Conservation (phyloP, 2,888 invertebrate species). For the Koerneria pararmatus region DNA sequence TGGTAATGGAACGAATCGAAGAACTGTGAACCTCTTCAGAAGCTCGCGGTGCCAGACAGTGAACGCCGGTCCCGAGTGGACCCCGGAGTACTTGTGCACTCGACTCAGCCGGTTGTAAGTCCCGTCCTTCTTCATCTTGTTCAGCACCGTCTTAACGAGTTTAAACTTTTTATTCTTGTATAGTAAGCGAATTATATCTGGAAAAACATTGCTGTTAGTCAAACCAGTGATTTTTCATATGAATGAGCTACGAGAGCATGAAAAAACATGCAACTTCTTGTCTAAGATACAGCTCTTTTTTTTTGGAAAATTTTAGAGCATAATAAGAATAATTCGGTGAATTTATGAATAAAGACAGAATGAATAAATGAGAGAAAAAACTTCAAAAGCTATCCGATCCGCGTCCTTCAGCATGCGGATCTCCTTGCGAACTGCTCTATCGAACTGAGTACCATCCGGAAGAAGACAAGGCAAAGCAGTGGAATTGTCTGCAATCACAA, state of each 20-base stretch:
- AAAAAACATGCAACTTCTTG: too few relatives aligned
- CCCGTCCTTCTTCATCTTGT: conserved; percentile 8
- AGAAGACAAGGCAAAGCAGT: conserved; percentile 22
- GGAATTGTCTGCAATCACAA: conserved; percentile 9
- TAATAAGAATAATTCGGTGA: too few relatives aligned
- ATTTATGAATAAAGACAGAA: too few relatives aligned
- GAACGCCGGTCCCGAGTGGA: conserved; percentile 3
- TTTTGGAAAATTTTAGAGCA: not conserved
- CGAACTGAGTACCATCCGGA: not conserved
- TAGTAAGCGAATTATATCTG: too few relatives aligned
- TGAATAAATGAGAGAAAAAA: too few relatives aligned
- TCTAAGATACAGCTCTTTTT: too few relatives aligned
- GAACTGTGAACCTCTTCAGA: conserved; percentile 1
- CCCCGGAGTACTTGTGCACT: conserved; percentile 3
- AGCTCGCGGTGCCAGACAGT: not conserved
- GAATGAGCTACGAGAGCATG: too few relatives aligned
- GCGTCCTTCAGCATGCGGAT: conserved; percentile 5
- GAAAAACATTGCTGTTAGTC: too few relatives aligned
- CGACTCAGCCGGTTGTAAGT: conserved; percentile 9
- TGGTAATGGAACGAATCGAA: too few relatives aligned
- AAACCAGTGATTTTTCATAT: too few relatives aligned
- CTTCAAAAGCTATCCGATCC: too few relatives aligned
- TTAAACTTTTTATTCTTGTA: not conserved
- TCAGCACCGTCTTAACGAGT: conserved; percentile 1
- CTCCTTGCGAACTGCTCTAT: conserved; percentile 1